Evolutionary conservation across 2,113 vertebrate species (phyloP).

Genomic region (Rhea americana): DNA sequence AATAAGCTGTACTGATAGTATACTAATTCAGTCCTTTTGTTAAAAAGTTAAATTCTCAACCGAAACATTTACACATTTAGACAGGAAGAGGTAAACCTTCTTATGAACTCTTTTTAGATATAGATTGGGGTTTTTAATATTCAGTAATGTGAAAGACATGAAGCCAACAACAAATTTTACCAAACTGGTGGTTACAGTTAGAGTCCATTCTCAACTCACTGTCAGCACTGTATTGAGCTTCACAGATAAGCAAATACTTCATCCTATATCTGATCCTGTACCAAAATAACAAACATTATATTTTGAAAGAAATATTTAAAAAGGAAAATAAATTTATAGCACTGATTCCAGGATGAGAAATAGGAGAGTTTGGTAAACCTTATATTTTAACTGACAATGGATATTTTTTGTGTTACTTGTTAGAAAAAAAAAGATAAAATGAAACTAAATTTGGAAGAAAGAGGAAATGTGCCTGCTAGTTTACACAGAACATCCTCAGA

Average conservation of each 20-base stretch:
- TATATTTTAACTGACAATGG: neutral
- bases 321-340: neutral
- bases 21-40: neutral
- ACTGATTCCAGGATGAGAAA: neutral
- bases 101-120: neutral
- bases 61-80: neutral
- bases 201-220: neutral
- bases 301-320: neutral
- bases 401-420: rapidly evolving
- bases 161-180: neutral
- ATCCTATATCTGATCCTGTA: neutral
- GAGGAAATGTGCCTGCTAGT: neutral
- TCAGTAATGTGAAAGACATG: neutral
- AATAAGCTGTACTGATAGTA: neutral
- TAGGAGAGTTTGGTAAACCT: neutral
- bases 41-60: neutral
- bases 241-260: neutral
- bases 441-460: neutral
- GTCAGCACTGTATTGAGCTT: neutral
- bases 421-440: neutral
- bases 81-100: neutral
- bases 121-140: too few species aligned
- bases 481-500: neutral
- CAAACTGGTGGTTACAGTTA: neutral
- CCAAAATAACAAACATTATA: neutral